Evolutionary conservation across 2,888 invertebrate genomes (phyloP), one percentile per base, ranked within the genome.

Genomic region (Crioceris asparagi): DNA sequence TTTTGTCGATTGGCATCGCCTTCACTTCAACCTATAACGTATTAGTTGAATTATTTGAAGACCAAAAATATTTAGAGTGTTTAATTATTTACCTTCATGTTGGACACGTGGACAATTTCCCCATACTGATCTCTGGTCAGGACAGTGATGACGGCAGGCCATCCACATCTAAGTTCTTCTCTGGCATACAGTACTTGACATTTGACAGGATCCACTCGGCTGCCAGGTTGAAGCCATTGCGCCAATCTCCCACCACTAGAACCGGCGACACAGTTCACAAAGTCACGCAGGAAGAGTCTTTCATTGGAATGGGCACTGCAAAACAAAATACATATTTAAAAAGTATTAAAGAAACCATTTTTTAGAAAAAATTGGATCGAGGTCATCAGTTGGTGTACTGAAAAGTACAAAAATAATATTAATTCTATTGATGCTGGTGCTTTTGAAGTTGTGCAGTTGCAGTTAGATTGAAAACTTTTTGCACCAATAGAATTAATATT

Each of bases 221-320:
- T 80, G 54, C 90, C 88, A 2, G 93, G 92, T 57, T 93, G 90
- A 38, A 97, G 67, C 94, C 96, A 97, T 57, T 87, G 79, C 1
- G 94, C 93, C 47, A 97, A 68, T 36, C 94, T 74, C 3, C 92
- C 94, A 1, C 97, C 96, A 53, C 80, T 79, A 0, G 79, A 75
- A 7, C 84, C 85, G 14, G 84, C 77, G 0, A 81, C 79, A 38
- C 91, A 88, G 19, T 79, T 75, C 33, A 97, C 90, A 60, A 96
- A 88, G 61, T 96, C 94, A 40, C 86, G 78, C 35, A 96, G 74
- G 62, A 96, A 96, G 45, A 90, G 79, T 4, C 90, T 75, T 62
- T 94, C 93, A 60, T 91, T 91, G 17, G 91, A 90, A 56, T 86
- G 82, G 48, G 77, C 79, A 53, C 86, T 86, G 60, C 48, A 69